Evolutionary conservation across 2,888 invertebrate species (phyloP), one percentile per base, ranked within the genome.

Genomic region (Laothoe populi): DNA sequence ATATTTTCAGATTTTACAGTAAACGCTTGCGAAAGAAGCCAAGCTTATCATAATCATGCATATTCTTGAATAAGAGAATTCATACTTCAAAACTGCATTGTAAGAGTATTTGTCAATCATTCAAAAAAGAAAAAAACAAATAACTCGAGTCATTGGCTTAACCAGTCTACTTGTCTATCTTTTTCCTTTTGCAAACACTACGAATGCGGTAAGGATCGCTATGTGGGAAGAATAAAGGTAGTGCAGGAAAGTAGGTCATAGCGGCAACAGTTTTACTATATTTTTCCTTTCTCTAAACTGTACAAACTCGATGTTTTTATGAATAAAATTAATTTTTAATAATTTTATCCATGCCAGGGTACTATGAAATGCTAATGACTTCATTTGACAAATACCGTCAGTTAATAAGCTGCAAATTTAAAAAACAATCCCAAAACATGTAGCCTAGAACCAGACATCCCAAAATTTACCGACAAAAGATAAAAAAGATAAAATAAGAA

Each of bases 231-330:
- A 76, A 76, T 74, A 76, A 69, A 80, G 81, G 84, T 78, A 69
- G 82, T 87, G 89, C 84, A 79, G 86, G 80, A 76, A 68, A 78
- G 69, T 66, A 72, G 70, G 70, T 71, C 72, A 70, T 70, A 65
- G 76, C 88, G 92, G 92, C 92, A 92, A 92, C 92, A 92, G 86
- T 86, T 83, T 83, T 69, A 69, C 75, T 74, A 75, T 77, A 75
- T 69, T 74, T 78, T 76, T 78, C 76, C 70, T 72, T 71, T 77
- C 77, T 78, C 84, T 83, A 82, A 84, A 90, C 92, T 92, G 92
- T 92, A 92, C 92, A 91, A 71, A 85, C 92, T 92, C 92, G 92
- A 91, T 88, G 83, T 63, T 53, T 49, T 62, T 49, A 58, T 38
- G 72, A 75, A 77, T 68, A 74, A 72, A 73, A 73, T 67, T 64